These are phyloP conservation scores for Brachynemurus nebulosus DNA, from an alignment of 2,888 invertebrate genomes.

Conservation along the genomic window DNA sequence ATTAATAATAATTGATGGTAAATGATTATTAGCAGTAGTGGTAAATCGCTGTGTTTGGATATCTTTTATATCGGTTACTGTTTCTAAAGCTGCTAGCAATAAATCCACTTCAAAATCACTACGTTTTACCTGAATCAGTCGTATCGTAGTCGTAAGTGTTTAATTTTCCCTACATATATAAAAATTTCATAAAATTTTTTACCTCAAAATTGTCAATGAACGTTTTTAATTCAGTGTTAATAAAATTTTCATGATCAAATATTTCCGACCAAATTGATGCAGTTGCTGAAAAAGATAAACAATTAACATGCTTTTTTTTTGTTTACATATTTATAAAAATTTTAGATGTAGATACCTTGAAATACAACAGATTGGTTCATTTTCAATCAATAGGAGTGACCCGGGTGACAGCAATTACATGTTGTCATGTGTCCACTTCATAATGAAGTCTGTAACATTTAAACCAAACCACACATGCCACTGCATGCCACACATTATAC, in stretches of 20 bases:
- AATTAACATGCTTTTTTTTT: no score
- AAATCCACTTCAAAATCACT: slow-evolving; percentile 67
- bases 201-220: slow-evolving; percentile 80
- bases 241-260: slow-evolving; percentile 75
- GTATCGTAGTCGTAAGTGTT: slow-evolving; percentile 6
- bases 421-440: no score
- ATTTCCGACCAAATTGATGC: slow-evolving; percentile 71
- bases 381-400: no score
- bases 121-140: slow-evolving; percentile 48
- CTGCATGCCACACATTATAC: no score
- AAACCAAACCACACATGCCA: no score
- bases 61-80: slow-evolving; percentile 62
- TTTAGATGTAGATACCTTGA: no score
- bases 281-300: slow-evolving; percentile 43
- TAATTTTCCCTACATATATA: slow-evolving; percentile 7
- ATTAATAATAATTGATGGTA: slow-evolving; percentile 48
- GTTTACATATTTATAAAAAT: no score
- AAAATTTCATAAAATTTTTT: slow-evolving; percentile 20
- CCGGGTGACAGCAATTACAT: no score
- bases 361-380: no score
- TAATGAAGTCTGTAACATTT: no score
- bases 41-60: slow-evolving; percentile 55
- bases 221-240: slow-evolving; percentile 74
- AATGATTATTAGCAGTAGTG: slow-evolving; percentile 41
- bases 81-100: slow-evolving; percentile 62